Evolutionary conservation across 2,797 vertebrate species (phyloP).

Genomic region (Macropodus opercularis): DNA sequence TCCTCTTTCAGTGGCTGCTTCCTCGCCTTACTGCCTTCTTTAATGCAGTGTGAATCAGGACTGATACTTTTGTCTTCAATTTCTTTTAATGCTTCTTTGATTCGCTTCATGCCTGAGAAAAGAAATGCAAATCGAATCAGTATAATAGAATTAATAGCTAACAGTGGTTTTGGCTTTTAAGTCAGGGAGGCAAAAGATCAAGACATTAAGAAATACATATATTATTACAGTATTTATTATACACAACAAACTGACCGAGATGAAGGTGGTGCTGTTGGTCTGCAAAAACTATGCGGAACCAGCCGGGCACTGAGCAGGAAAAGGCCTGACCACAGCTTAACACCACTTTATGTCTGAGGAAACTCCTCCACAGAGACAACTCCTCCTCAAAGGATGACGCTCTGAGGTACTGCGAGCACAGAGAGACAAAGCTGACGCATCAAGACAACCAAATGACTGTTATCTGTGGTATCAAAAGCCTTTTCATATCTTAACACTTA

Average conservation of each 20-base stretch:
- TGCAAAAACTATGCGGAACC: constrained; percentile 94
- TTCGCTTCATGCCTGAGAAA: constrained; percentile 87
- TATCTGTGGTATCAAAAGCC: not conserved
- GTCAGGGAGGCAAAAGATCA: not conserved
- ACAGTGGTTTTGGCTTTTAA: not conserved
- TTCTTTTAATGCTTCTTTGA: constrained; percentile 84
- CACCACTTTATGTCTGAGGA: constrained; percentile 90
- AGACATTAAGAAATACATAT: not conserved
- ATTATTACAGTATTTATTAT: not conserved
- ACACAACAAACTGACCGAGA: constrained; percentile 82
- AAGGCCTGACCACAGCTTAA: constrained; percentile 91
- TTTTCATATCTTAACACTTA: not conserved
- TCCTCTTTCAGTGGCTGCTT: constrained; percentile 53
- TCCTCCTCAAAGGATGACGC: constrained; percentile 89
- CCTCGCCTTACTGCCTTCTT: constrained; percentile 36
- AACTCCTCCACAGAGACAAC: constrained; percentile 85
- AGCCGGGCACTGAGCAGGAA: constrained; percentile 89
- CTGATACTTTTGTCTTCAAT: constrained; percentile 50
- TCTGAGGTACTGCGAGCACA: constrained; percentile 83
- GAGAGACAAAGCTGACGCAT: constrained; percentile 10
- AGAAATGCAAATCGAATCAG: constrained; percentile 19
- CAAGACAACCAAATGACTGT: constrained; percentile 3
- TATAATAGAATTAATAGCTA: constrained; percentile 26
- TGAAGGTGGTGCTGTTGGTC: constrained; percentile 83
- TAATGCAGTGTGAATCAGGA: constrained; percentile 34